Evolutionary conservation across 2,113 vertebrate species (phyloP), one percentile per base, ranked within the genome.

Genomic region (Clinocottus analis): DNA sequence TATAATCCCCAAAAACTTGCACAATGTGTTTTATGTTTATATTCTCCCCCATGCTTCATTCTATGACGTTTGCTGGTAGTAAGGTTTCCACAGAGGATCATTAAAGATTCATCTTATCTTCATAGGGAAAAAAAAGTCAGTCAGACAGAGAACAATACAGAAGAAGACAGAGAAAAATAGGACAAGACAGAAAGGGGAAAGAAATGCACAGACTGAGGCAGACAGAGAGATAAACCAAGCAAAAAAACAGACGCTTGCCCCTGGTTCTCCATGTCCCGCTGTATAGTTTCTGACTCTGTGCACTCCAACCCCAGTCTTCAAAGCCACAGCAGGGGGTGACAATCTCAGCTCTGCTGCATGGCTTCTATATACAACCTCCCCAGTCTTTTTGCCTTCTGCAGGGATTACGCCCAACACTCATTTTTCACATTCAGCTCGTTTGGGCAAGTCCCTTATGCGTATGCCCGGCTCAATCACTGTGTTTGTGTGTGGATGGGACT

Each of bases 21-120:
- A 67, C 27, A 59, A 31, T 82, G 45, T 85, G n/a, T 71, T 82
- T 69, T 60, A 55, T 84, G 79, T 77, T 80, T 83, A 81, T 80
- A 62, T 56, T 33, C 33, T 23, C 31, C 31, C 19, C 23, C 12
- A 13, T 23, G 11, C 68, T 80, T 69, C 69, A 74, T 73, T 65
- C 63, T 37, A 7, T 61, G 71, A 83, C 67, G 80, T 77, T 75
- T 77, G 74, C 70, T 58, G 77, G 61, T 80, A 53, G 51, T 79
- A 88, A 87, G 87, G 77, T 86, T 91, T 90, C 65, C 66, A 67
- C 23, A 11, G 70, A 47, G 68, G 64, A 86, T 86, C 89, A 88
- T 93, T 88, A 92, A 91, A 86, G 64, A 93, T 91, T 92, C 78
- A 87, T 90, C 39, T 65, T 8, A 47, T 86, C 83, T 84, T 88